phyloP scores from a whole-genome alignment of 2,888 invertebrate genomes.

The Drosophila infuscata region DNA sequence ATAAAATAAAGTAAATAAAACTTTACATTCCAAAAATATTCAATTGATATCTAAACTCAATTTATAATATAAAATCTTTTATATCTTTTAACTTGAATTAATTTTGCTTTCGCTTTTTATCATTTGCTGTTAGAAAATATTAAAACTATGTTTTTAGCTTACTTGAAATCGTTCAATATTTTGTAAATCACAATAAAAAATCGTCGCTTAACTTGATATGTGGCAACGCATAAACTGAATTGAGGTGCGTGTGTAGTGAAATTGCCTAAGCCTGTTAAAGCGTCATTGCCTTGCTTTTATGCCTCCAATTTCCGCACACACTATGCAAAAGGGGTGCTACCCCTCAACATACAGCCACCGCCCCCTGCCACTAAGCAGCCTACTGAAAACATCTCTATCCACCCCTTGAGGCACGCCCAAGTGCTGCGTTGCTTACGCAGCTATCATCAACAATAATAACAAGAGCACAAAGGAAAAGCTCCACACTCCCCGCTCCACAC shows the following conservation, averaged over 20 bases:
- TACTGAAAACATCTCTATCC: constrained; percentile 15
- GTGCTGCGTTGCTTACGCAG: constrained; percentile 54
- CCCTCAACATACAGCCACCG: neutral
- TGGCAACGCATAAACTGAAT: constrained; percentile 49
- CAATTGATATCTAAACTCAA: neutral
- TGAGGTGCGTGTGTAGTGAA: constrained; percentile 23
- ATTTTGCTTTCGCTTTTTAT: neutral
- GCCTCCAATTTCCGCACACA: constrained; percentile 38
- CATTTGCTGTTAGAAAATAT: neutral
- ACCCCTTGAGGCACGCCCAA: constrained; percentile 38
- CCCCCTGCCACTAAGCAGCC: constrained; percentile 1
- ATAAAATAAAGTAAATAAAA: too few relatives aligned
- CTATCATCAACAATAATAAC: constrained; percentile 59
- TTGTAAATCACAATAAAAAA: neutral
- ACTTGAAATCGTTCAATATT: too few relatives aligned
- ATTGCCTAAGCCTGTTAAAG: constrained; percentile 28
- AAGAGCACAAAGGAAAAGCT: constrained; percentile 46
- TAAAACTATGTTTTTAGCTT: neutral
- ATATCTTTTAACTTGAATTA: too few relatives aligned
- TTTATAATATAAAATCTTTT: neutral
- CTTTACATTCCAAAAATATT: neutral
- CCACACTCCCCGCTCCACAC: neutral
- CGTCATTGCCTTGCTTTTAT: constrained; percentile 41
- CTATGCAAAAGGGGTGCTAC: constrained; percentile 48
- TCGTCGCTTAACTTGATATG: neutral